phyloP scores from a whole-genome alignment of 2,888 invertebrate genomes.

The Blastobasis adustella region DNA sequence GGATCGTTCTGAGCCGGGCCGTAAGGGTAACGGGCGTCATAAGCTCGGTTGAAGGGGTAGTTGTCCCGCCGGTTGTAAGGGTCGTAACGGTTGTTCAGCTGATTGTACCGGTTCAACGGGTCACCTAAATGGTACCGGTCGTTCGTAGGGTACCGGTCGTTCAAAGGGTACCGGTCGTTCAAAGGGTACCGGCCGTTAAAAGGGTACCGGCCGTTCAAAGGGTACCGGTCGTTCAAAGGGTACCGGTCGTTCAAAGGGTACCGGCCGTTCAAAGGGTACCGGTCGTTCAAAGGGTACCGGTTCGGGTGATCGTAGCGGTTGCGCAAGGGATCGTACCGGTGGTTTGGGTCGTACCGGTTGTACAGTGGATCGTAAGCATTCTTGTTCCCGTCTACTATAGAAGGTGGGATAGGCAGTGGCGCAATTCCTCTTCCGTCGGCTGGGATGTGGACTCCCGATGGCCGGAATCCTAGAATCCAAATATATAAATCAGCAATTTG shows the following conservation, averaged over 20 bases:
- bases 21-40: slow-evolving; percentile 18
- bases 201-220: slow-evolving; percentile 32
- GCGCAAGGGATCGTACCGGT: too few relatives aligned
- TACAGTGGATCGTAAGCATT: slow-evolving; percentile 20
- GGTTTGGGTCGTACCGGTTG: slow-evolving; percentile 10
- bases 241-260: slow-evolving; percentile 23
- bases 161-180: slow-evolving; percentile 17
- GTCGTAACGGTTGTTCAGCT: slow-evolving; percentile 11
- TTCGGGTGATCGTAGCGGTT: slow-evolving; percentile 12
- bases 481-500: too few relatives aligned
- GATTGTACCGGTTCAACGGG: neutral
- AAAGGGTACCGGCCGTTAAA: slow-evolving; percentile 15
- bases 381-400: slow-evolving; percentile 31
- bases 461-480: slow-evolving; percentile 65
- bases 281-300: slow-evolving; percentile 16
- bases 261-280: slow-evolving; percentile 15
- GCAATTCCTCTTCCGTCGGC: slow-evolving; percentile 71
- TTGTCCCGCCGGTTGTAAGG: slow-evolving; percentile 36
- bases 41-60: slow-evolving; percentile 21
- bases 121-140: slow-evolving; percentile 1
- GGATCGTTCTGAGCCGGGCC: slow-evolving; percentile 13
- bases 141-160: slow-evolving; percentile 11
- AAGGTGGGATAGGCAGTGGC: slow-evolving; percentile 54
- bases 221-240: slow-evolving; percentile 14
- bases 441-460: slow-evolving; percentile 79